Percentiles rank a stretch among this genome's conserved stretches.
phyloP scores from a whole-genome alignment of 37 sponge, comb jelly and placozoan genomes.

The Diacarnus erythraeanus region DNA sequence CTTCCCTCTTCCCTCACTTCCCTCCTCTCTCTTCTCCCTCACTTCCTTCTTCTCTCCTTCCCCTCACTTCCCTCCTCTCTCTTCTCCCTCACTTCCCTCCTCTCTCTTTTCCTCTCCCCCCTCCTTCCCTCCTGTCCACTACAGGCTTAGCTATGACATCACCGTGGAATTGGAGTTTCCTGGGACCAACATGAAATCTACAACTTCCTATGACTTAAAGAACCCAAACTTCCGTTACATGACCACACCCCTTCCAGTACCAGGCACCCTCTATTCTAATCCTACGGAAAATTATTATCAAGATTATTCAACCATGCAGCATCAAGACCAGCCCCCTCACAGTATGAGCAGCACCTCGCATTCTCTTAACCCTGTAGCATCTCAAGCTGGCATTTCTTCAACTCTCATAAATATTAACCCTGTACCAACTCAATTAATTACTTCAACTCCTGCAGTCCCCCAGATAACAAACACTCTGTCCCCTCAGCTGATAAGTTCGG shows the following conservation, averaged over 20 bases:
- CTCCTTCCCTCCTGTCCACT: not conserved
- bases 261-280: conserved; percentile 51
- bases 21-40: too few relatives aligned
- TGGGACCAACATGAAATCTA: conserved; percentile 33
- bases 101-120: conserved; percentile 6
- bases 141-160: conserved; percentile 89
- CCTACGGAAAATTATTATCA: conserved; percentile 45
- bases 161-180: conserved; percentile 51
- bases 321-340: too few relatives aligned
- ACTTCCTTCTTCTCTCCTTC: not conserved
- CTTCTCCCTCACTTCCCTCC: not conserved
- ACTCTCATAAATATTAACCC: too few relatives aligned
- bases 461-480: not conserved
- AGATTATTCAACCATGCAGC: not conserved
- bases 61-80: not conserved
- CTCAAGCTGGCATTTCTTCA: too few relatives aligned
- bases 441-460: too few relatives aligned
- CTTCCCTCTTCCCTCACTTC: too few relatives aligned
- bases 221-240: conserved; percentile 98
- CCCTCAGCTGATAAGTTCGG: not conserved
- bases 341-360: too few relatives aligned
- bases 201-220: conserved; percentile 86
- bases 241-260: conserved; percentile 53
- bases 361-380: too few relatives aligned
- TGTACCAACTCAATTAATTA: too few relatives aligned